Conservation (phyloP, 2,888 invertebrate species). For the Ametastegia equiseti region DNA sequence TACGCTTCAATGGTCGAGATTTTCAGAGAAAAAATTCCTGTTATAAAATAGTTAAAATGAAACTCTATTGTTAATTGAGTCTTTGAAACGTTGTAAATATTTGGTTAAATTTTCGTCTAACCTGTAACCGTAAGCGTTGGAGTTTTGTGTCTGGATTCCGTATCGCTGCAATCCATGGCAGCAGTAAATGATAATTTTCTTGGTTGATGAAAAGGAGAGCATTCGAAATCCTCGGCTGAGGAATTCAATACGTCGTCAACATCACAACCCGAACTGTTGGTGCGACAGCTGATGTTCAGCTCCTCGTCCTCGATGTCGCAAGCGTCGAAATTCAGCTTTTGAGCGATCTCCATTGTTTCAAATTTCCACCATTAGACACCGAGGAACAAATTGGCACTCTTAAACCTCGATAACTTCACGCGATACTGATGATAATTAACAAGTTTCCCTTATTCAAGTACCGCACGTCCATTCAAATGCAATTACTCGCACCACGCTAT, state of each 20-base stretch:
- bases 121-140: conserved; percentile 66
- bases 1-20: not conserved
- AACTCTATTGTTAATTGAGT: not conserved
- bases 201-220: conserved; percentile 79
- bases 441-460: conserved; percentile 50
- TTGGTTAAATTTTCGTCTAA: conserved; percentile 56
- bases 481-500: conserved; percentile 62
- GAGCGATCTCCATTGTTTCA: conserved; percentile 69
- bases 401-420: conserved; percentile 29
- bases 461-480: conserved; percentile 65
- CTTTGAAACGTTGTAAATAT: conserved; percentile 24
- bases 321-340: conserved; percentile 72
- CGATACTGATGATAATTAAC: conserved; percentile 52
- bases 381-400: conserved; percentile 32
- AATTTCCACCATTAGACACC: conserved; percentile 58
- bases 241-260: conserved; percentile 82
- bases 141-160: conserved; percentile 64
- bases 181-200: conserved; percentile 81
- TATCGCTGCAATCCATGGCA: conserved; percentile 74
- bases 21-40: not conserved
- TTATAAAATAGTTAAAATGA: not conserved
- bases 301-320: conserved; percentile 77
- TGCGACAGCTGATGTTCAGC: conserved; percentile 78
- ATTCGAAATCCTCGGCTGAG: conserved; percentile 80
- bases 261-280: conserved; percentile 79